These are phyloP conservation scores for Parotocinclus haroldoi DNA, from an alignment of 2,797 vertebrate genomes.

Conservation along the genomic window DNA sequence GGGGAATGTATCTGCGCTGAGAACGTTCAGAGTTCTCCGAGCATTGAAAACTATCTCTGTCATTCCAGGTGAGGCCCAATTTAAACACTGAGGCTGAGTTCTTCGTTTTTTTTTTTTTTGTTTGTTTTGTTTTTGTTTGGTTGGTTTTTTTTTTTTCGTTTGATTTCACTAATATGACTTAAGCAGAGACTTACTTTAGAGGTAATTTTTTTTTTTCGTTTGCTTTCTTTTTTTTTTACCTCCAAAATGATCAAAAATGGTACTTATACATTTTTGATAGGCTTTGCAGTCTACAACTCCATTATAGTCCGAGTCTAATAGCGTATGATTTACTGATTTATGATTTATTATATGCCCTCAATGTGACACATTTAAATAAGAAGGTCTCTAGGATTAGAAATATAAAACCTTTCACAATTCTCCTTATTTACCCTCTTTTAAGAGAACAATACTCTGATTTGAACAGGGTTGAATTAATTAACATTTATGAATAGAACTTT, in stretches of 20 bases:
- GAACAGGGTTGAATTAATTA: too few relatives aligned
- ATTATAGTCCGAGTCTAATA: constrained; percentile 57
- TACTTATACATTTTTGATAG: constrained; percentile 82
- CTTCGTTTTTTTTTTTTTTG: constrained; percentile 61
- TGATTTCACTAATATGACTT: constrained; percentile 59
- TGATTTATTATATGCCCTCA: constrained; percentile 62
- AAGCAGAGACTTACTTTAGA: constrained; percentile 64
- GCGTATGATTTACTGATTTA: constrained; percentile 41
- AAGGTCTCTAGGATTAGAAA: too few relatives aligned
- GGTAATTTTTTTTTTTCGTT: constrained; percentile 67
- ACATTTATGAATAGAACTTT: too few relatives aligned
- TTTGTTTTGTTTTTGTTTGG: constrained; percentile 70
- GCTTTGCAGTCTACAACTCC: constrained; percentile 83
- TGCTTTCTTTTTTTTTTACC: constrained; percentile 49
- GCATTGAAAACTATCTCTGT: constrained; percentile 99
- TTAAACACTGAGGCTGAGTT: constrained; percentile 79
- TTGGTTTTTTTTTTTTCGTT: constrained; percentile 72
- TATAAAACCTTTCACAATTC: too few relatives aligned
- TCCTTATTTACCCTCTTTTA: too few relatives aligned
- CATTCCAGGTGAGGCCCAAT: constrained; percentile 99
- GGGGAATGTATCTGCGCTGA: constrained; percentile 99
- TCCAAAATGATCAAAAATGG: constrained; percentile 79
- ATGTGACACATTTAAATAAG: constrained; percentile 26
- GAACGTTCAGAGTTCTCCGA: constrained; percentile 99
- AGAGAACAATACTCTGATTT: too few relatives aligned